These are phyloP conservation scores for Drosophila pseudotakahashii DNA, from an alignment of 2,888 invertebrate species.

Conservation along the genomic window DNA sequence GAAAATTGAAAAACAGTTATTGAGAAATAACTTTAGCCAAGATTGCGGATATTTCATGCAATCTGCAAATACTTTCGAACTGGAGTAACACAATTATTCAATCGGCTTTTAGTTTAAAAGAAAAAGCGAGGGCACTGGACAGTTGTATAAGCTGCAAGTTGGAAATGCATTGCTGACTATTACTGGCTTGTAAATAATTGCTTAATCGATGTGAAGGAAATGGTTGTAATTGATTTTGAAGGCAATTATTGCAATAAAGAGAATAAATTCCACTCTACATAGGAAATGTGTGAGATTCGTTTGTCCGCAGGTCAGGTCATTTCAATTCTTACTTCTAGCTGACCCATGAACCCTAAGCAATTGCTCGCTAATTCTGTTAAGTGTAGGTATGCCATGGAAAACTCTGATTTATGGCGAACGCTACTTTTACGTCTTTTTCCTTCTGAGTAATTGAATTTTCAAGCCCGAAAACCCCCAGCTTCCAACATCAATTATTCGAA, in stretches of 20 bases:
- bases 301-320: background rate
- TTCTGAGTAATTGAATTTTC: conserved; percentile 18
- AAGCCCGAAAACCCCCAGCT: background rate
- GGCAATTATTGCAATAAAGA: background rate
- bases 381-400: background rate
- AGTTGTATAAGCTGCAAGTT: conserved; percentile 24
- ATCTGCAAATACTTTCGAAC: conserved; percentile 39
- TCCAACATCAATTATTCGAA: conserved; percentile 9
- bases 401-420: conserved; percentile 1
- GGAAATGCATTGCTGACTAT: conserved; percentile 3
- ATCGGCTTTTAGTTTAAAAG: conserved; percentile 19
- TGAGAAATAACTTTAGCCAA: conserved; percentile 27
- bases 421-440: background rate
- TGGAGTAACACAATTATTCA: conserved; percentile 41
- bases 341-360: conserved; percentile 8
- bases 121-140: conserved; percentile 2
- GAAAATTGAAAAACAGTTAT: conserved; percentile 40
- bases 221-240: conserved; percentile 7
- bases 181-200: conserved; percentile 13
- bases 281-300: background rate
- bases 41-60: conserved; percentile 50
- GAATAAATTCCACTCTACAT: conserved; percentile 1
- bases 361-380: conserved; percentile 16
- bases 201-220: conserved; percentile 22
- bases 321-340: background rate